Base-by-base conservation (phyloP, 1,140 invertebrate species). In the Danaus plexippus region DNA sequence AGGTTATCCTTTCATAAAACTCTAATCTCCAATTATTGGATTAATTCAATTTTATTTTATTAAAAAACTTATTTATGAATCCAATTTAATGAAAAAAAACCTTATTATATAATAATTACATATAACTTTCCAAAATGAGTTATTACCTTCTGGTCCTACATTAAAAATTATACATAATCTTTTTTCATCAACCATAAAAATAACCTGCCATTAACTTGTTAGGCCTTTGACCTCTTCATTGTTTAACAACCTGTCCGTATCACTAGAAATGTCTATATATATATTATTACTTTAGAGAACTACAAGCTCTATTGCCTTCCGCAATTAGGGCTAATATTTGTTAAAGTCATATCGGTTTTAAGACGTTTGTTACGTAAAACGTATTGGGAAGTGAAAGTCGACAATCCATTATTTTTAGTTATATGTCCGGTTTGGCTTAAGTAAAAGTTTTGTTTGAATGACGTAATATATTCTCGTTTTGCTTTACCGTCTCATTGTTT, bases 391-490 rank as follows among this genome's bases (percentile, higher is more conserved):
- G 80, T 77, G 80, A 84, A 84, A 84, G 80, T 84, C 51, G 58
- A 70, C 57, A 56, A 64, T 69, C 63, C 55, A 61, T 64, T 72
- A 71, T 71, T 76, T 76, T 77, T 77, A 71, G 63, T 70, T 68
- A 64, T 71, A 69, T 64, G 75, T 81, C 77, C 78, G 78, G 74
- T 69, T 75, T 61, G 70, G 50, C 66, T 62, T 61, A 57, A 75
- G 78, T 81, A 81, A 84, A 84, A 84, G 78, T 80, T 77, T 79
- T 71, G 69, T 78, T 79, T 69, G 61, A 50, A 63, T 84, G 73
- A 81, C 70, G 78, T 76, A 84, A 84, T 66, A 67, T 51, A 59
- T 75, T 75, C 67, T 68, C 53, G 58, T 67, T 54, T 71, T 67
- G 47, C 59, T 57, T 47, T 58, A 61, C 22, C 18, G 43, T 54